Evolutionary conservation across 1,140 invertebrate genomes (phyloP), one percentile per base, ranked within the genome.

Genomic region (Maconellicoccus hirsutus): DNA sequence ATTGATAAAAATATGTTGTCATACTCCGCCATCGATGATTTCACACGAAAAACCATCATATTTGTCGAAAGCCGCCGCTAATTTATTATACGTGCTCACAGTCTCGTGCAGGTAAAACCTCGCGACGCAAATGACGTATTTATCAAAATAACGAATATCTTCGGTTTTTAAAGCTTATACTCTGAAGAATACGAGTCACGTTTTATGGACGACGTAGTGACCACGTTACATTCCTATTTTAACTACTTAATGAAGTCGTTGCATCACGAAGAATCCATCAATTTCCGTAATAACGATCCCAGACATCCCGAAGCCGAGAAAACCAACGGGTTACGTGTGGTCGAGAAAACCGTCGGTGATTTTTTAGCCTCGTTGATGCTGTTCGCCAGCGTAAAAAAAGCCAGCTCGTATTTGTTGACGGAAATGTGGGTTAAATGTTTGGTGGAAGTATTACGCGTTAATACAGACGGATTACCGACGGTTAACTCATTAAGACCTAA

Each of bases 311-410:
- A 8, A 16, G 22, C 25, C 25, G 61, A 66, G 25, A 66, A 66
- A 66, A 10, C 61, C 3, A 25, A 12, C 21, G 61, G 61, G 4
- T n/a, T 42, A 14, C 27, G 33, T 12, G 22, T 70, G 21, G n/a
- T 42, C 7, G 70, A 70, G 23, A 70, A 59, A 70, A 76, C 75
- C 71, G 74, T 86, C 4, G 84, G 84, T 8, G 83, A 86, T 75
- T 83, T 84, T 73, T 76, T 87, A 6, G 80, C 85, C 16, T 85
- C 86, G 76, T 76, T 86, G 6, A 76, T 83, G 52, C 79, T 81
- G 16, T 78, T 86, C 21, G 80, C 82, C 22, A 80, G 80, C 0
- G 81, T 80, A 70, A 75, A 69, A 22, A 77, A 75, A 16, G 79
- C 85, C 7, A 79, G 83, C 72, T 75, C 75, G 59, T 73, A 81